Evolutionary conservation across 1,140 invertebrate genomes (phyloP), one percentile per base, ranked within the genome.

Genomic region (Sitodiplosis mosellana): DNA sequence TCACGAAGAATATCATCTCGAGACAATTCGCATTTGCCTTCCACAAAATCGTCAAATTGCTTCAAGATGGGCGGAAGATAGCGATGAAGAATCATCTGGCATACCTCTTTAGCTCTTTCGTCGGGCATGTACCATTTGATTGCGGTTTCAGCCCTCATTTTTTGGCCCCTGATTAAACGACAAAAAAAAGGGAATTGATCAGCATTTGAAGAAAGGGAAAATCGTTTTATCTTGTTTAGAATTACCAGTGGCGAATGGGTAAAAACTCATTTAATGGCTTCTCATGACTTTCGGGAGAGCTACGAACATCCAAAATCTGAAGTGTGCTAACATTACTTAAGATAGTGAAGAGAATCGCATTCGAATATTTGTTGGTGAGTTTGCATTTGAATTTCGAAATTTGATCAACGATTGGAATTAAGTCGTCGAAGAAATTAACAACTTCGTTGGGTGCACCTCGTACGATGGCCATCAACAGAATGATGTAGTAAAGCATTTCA

Each of bases 241-340:
- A 69, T 0, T 84, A 89, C 91, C 90, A 95, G 51, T 90, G 78
- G 10, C 79, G 78, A 15, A 90, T 75, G 3, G 86, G 77, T 10
- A 89, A 66, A 69, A 81, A 85, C 45, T 84, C 74, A 37, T 72
- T 68, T 1, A 83, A 66, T 1, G 76, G 74, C 45, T 71, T 67
- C 45, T 80, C 73, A 52, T 75, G 79, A 47, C 77, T 70, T 11
- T 73, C 65, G 6, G 73, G 60, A 1, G 72, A 72, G 57, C 75
- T 80, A 38, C 69, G 68, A 56, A 73, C 78, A 47, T 85, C 78
- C n/a, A 68, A 66, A 2, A 81, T 69, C 51, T 75, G 73, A 1
- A 81, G 49, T 40, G 49, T 59, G 10, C 57, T 59, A 10, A 71
- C 44, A 0, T 62, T 62, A 4, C 47, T 54, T 1, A 69, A 56